Evolutionary conservation across 1,140 invertebrate species (phyloP), one percentile per base, ranked within the genome.

Genomic region (Drosophila dunni): DNA sequence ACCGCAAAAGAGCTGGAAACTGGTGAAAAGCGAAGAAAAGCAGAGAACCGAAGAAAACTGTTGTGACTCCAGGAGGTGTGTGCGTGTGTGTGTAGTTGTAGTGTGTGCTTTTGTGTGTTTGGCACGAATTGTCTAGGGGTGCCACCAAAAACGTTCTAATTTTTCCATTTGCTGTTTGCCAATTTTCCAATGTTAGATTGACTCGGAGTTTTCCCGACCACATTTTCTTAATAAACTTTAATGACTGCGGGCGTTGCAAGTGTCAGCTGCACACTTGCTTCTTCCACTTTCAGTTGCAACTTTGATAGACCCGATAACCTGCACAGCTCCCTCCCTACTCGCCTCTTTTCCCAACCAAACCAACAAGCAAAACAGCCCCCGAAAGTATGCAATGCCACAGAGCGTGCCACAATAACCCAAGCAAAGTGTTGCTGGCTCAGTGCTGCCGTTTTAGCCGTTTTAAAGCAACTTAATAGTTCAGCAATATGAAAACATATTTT

Each of bases 201-300:
- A 71, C 60, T 68, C 38, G 13, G 11, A 61, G 48, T 61, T 51
- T 38, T 10, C 15, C 45, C 11, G 24, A 29, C 15, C 36, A 40
- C 56, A 84, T 77, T 83, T 89, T 88, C 83, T 89, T 88, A 83
- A 88, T 89, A 88, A 88, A 88, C 76, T 88, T 88, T 88, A 88
- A 88, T 89, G 83, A 89, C 77, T 88, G 84, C 84, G 82, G 82
- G 70, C 80, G 81, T 74, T 44, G 75, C 67, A 75, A 75, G n/a
- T 82, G 75, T 38, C 53, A 53, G 53, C 45, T 67, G 77, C 66
- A 66, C 36, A 56, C 46, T 53, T 50, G 10, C 24, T n/a, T 5
- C 24, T 3, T 20, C 9, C 20, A 29, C n/a, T 6, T 3, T 33
- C 5, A 29, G 40, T 36, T 63, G 72, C 83, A 88, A 86, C 79